phyloP scores from a whole-genome alignment of 37 sponge, comb jelly and placozoan genomes.

The Oscarella lobularis region DNA sequence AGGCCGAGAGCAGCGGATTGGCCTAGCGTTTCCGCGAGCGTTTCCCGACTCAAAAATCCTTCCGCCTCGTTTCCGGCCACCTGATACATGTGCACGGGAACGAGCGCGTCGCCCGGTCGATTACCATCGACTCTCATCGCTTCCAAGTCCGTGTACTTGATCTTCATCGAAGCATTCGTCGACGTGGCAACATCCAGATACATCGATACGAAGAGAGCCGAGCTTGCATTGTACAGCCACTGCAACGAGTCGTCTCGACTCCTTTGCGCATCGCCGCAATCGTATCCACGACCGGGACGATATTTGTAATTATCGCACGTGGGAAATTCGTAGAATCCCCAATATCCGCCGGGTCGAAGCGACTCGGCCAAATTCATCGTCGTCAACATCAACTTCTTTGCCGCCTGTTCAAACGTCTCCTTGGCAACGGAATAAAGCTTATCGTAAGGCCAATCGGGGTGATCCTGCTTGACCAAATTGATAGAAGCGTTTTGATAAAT shows the following conservation, averaged over 20 bases:
- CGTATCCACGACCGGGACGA: too few relatives aligned
- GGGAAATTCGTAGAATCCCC: neutral
- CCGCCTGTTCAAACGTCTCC: neutral
- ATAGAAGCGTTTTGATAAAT: neutral
- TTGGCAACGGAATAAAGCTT: neutral
- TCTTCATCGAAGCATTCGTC: neutral
- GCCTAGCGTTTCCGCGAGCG: neutral
- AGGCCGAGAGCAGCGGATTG: neutral
- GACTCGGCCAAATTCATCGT: neutral
- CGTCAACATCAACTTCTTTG: neutral
- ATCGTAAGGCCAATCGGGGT: neutral
- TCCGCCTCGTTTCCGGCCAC: neutral
- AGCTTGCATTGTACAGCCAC: neutral
- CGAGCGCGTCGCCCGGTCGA: neutral
- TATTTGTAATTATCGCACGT: neutral
- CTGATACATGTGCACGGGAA: neutral
- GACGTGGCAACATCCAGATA: neutral
- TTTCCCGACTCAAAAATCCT: neutral
- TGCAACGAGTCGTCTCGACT: neutral
- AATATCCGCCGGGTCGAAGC: neutral
- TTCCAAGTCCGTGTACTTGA: neutral
- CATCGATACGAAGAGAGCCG: neutral
- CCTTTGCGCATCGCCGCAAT: neutral
- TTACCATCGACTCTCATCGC: neutral
- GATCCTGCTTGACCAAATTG: neutral